Evolutionary conservation across 2,113 vertebrate genomes (phyloP).

Genomic region (Tonatia bakeri): DNA sequence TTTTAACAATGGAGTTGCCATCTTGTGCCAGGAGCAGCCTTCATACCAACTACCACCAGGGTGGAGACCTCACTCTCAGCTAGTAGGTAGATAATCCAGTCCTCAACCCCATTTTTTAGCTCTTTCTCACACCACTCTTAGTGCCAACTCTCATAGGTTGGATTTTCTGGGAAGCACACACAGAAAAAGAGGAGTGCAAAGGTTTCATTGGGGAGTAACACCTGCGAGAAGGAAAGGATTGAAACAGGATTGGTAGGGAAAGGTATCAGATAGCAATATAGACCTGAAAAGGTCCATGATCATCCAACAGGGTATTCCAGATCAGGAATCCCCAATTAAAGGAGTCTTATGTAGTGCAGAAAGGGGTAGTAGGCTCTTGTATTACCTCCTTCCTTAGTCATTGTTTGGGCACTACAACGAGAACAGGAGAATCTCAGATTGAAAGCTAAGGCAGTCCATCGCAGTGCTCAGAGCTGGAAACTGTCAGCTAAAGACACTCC

Average conservation of each 20-base stretch:
- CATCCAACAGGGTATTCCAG: neutral
- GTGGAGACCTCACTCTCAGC: neutral
- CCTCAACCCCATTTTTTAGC: neutral
- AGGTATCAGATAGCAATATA: neutral
- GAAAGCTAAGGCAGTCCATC: neutral
- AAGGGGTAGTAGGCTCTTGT: neutral
- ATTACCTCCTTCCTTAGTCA: neutral
- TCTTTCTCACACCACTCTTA: neutral
- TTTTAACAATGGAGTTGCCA: neutral
- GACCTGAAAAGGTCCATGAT: neutral
- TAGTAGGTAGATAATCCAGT: neutral
- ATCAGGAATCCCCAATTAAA: neutral
- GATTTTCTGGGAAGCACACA: neutral
- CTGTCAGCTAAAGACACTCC: neutral
- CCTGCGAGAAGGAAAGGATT: neutral
- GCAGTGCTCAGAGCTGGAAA: neutral
- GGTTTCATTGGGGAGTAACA: neutral
- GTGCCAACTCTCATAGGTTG: neutral
- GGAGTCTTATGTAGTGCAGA: neutral
- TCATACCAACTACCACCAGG: neutral
- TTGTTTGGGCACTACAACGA: neutral
- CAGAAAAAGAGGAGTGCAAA: neutral
- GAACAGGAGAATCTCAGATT: neutral
- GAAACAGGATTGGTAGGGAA: neutral
- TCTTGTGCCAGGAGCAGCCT: neutral